Conservation (phyloP, 2,113 vertebrate genomes). For the Mus spicilegus region DNA sequence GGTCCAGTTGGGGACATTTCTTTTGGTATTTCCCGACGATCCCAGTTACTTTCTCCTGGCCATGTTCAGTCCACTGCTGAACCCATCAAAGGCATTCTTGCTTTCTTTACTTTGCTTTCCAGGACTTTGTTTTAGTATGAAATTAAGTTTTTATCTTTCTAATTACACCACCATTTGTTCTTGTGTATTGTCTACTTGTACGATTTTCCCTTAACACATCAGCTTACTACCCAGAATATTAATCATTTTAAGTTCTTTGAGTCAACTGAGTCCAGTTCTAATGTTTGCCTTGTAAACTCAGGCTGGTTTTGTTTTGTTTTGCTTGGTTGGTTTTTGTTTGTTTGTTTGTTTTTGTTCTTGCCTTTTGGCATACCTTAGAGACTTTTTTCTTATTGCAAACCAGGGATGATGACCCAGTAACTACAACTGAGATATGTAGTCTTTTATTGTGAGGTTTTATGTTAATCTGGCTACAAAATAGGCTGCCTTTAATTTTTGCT, state of each 20-base stretch:
- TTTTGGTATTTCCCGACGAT: not conserved
- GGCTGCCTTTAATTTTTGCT: not conserved
- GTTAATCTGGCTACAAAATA: not conserved
- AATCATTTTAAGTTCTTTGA: not conserved
- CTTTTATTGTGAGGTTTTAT: not conserved
- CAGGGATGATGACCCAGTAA: not conserved
- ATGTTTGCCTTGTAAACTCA: not conserved
- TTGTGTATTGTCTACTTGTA: not conserved
- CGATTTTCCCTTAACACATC: not conserved
- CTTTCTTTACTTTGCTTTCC: not conserved
- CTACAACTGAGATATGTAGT: not conserved
- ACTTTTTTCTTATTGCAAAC: not conserved
- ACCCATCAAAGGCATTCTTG: not conserved
- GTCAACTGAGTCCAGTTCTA: not conserved
- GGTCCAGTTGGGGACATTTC: slow-evolving; percentile 15
- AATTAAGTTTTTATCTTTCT: not conserved
- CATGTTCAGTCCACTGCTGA: not conserved
- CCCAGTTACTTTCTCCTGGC: not conserved
- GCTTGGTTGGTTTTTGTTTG: no score
- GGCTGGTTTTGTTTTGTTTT: not conserved
- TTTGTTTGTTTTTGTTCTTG: not conserved
- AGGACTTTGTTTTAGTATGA: not conserved
- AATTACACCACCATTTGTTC: not conserved
- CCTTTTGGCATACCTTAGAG: not conserved
- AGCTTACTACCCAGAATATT: not conserved